phyloP scores from a whole-genome alignment of 2,113 vertebrate genomes.

The Glaucomys volans region DNA sequence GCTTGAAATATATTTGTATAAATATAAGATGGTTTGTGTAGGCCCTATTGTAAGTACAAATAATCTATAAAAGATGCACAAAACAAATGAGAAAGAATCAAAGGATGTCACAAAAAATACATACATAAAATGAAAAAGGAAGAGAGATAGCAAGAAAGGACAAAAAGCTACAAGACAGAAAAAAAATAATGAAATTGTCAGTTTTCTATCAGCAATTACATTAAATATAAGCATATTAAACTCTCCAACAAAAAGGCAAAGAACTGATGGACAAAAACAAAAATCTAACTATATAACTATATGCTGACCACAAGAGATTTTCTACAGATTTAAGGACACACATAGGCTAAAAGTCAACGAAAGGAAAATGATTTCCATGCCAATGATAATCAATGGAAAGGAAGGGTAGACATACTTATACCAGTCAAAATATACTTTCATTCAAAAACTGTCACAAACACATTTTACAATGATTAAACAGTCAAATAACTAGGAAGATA shows the following conservation, averaged over 20 bases:
- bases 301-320: neutral
- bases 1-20: neutral
- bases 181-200: neutral
- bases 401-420: neutral
- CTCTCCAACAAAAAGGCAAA: neutral
- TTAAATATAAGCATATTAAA: neutral
- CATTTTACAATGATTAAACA: neutral
- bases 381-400: neutral
- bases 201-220: neutral
- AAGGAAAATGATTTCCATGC: neutral
- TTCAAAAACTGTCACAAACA: constrained; percentile 26
- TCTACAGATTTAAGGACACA: neutral
- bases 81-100: neutral
- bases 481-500: neutral
- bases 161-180: neutral
- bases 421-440: neutral
- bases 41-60: neutral
- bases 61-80: neutral
- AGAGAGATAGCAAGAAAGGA: neutral
- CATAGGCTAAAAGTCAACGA: neutral
- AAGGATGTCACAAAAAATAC: neutral
- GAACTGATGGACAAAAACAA: neutral
- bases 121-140: neutral
- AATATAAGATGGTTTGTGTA: neutral
- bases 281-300: neutral